Conservation (phyloP, 2,888 invertebrate genomes). For the Dryobotodes eremita region DNA sequence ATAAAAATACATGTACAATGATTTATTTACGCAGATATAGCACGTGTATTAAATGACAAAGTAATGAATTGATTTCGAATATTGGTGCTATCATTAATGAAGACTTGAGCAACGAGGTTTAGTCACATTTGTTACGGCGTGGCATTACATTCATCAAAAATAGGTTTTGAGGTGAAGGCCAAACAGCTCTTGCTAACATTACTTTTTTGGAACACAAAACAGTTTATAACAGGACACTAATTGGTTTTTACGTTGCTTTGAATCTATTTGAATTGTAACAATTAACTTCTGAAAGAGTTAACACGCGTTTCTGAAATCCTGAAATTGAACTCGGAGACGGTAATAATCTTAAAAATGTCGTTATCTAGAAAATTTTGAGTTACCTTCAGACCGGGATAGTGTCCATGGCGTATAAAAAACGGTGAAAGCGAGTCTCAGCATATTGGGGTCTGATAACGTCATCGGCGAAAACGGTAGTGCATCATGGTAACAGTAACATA, state of each 20-base stretch:
- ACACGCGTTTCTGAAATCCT: background rate
- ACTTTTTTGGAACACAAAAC: conserved; percentile 55
- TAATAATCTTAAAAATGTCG: background rate
- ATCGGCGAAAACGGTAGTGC: conserved; percentile 45
- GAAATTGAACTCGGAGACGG: background rate
- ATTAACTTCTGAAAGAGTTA: background rate
- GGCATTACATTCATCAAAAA: conserved; percentile 80
- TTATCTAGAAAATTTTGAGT: background rate
- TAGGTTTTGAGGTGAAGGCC: conserved; percentile 85
- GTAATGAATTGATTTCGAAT: conserved; percentile 48
- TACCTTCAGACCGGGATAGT: conserved; percentile 1
- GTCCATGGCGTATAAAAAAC: conserved; percentile 19
- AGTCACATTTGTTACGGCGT: conserved; percentile 79
- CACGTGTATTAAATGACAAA: conserved; percentile 65
- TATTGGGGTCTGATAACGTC: conserved; percentile 50
- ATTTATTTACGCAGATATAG: conserved; percentile 66
- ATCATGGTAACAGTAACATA: conserved; percentile 42
- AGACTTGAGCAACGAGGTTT: conserved; percentile 75
- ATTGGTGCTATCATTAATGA: conserved; percentile 72
- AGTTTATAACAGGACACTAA: conserved; percentile 43
- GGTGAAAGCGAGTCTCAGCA: conserved; percentile 35
- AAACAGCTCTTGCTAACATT: conserved; percentile 61
- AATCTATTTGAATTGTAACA: conserved; percentile 20
- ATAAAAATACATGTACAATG: conserved; percentile 25
- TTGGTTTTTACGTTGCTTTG: conserved; percentile 28